Evolutionary conservation across 2,888 invertebrate genomes (phyloP).

Genomic region (Apamea anceps): DNA sequence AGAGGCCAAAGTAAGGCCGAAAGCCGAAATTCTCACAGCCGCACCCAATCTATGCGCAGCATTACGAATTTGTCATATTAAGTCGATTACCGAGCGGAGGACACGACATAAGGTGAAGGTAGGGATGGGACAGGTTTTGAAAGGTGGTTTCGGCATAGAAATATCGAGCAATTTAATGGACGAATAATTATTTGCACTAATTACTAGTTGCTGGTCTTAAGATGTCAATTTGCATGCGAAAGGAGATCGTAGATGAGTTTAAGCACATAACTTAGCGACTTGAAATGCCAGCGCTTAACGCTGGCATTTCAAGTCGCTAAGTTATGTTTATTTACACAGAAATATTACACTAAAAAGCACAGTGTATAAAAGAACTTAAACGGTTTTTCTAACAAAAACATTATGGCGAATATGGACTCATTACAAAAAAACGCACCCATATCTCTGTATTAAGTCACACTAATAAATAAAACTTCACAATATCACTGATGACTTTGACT

Average conservation of each 20-base stretch:
- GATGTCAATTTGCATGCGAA: constrained; percentile 13
- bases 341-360: background rate
- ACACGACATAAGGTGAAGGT: constrained; percentile 45
- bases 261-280: too few species aligned
- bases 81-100: constrained; percentile 57
- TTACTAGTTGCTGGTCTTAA: constrained; percentile 10
- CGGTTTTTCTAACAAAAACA: background rate
- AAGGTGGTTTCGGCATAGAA: constrained; percentile 16
- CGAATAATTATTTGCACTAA: constrained; percentile 20
- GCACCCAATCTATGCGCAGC: constrained; percentile 75
- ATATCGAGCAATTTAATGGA: constrained; percentile 32
- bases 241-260: background rate
- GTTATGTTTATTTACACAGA: background rate
- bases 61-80: constrained; percentile 84
- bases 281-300: too few species aligned
- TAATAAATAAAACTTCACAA: background rate
- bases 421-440: constrained; percentile 30
- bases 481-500: constrained; percentile 45
- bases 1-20: constrained; percentile 74
- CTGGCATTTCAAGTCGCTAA: background rate
- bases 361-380: background rate
- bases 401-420: background rate
- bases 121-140: constrained; percentile 46
- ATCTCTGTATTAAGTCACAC: constrained; percentile 5
- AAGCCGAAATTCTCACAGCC: constrained; percentile 82